phyloP scores from a whole-genome alignment of 2,113 vertebrate species.

The Macquaria ambigua region DNA sequence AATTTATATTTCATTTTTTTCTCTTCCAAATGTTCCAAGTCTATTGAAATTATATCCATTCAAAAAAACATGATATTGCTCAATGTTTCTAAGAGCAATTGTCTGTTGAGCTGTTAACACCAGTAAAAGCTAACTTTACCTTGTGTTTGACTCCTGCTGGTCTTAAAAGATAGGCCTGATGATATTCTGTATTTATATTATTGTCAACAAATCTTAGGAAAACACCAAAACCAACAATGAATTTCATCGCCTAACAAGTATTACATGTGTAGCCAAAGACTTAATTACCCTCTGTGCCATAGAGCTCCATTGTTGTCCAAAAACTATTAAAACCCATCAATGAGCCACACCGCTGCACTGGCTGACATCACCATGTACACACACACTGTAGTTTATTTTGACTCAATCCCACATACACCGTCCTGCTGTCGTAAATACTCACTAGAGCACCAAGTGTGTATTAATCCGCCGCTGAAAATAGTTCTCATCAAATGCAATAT shows the following conservation, averaged over 20 bases:
- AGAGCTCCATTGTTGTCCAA: neutral
- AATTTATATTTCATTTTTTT: neutral
- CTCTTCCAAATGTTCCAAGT: neutral
- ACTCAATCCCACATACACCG: neutral
- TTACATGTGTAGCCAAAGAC: neutral
- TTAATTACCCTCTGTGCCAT: neutral
- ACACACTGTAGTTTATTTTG: neutral
- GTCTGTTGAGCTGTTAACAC: neutral
- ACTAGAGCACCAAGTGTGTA: neutral
- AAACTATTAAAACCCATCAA: neutral
- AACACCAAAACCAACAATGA: neutral
- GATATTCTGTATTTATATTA: neutral
- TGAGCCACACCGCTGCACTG: neutral
- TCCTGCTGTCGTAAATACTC: neutral
- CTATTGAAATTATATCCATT: neutral
- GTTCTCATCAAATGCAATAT: neutral
- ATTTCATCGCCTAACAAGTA: neutral
- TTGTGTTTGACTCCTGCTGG: neutral
- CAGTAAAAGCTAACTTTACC: neutral
- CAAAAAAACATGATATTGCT: neutral
- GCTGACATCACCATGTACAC: neutral
- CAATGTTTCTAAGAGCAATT: neutral
- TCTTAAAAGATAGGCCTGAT: neutral
- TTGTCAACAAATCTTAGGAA: neutral
- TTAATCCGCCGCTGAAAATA: neutral